Evolutionary conservation across 2,113 vertebrate genomes (phyloP).

Genomic region (Vimba vimba): DNA sequence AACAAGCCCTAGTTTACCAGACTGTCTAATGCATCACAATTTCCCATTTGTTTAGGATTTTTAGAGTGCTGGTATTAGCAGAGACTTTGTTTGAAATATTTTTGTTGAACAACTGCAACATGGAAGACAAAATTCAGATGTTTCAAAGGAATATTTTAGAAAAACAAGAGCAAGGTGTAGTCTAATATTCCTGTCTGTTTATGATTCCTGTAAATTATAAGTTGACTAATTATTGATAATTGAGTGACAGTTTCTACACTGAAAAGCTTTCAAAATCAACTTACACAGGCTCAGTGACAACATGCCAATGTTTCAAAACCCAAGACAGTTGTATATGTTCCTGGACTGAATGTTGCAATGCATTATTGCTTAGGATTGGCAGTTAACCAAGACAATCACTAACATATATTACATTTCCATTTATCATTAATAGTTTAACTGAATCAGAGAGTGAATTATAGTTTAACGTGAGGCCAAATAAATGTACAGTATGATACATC

Average conservation of each 20-base stretch:
- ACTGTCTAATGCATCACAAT: background rate
- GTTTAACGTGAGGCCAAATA: background rate
- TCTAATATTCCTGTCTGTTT: background rate
- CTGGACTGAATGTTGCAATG: slow-evolving; percentile 19
- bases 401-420: background rate
- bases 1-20: slow-evolving; percentile 3
- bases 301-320: slow-evolving; percentile 53
- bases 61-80: background rate
- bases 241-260: slow-evolving; percentile 43
- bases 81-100: background rate
- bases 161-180: background rate
- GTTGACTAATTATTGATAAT: slow-evolving; percentile 45
- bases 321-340: slow-evolving; percentile 51
- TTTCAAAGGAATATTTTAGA: background rate
- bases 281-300: slow-evolving; percentile 49
- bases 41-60: background rate
- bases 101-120: background rate
- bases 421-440: background rate
- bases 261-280: slow-evolving; percentile 53
- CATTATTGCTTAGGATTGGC: slow-evolving; percentile 12
- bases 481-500: background rate
- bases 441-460: background rate
- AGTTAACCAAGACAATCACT: slow-evolving; percentile 27
- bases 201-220: slow-evolving; percentile 42
- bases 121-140: background rate